Conservation (phyloP, 2,113 vertebrate genomes). For the Asarcornis scutulata region DNA sequence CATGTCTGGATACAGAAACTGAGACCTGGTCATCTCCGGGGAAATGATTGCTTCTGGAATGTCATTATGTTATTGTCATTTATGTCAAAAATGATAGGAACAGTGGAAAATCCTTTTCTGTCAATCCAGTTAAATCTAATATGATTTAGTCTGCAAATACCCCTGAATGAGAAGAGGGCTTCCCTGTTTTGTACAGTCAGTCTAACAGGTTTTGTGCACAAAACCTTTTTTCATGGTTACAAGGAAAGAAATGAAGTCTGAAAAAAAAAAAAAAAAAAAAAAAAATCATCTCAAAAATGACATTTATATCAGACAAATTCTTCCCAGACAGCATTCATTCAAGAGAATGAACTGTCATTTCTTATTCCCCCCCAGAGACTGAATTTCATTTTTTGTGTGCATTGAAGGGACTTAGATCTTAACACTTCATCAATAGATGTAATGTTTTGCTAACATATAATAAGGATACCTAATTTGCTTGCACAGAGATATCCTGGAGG, state of each 20-base stretch:
- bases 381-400: neutral
- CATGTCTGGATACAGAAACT: neutral
- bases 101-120: neutral
- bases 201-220: neutral
- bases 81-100: neutral
- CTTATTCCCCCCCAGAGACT: neutral
- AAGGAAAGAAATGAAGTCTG: neutral
- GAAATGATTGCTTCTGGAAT: neutral
- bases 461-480: conserved; percentile 26
- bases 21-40: neutral
- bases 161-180: neutral
- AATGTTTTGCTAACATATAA: conserved; percentile 4
- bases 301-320: neutral
- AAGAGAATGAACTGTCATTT: neutral
- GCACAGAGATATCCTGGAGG: conserved; percentile 1
- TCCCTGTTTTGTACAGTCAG: neutral
- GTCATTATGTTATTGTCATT: neutral
- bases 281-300: neutral
- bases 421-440: neutral
- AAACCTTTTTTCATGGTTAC: neutral
- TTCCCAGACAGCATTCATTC: conserved; percentile 4
- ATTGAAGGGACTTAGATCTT: neutral
- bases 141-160: neutral
- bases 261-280: too few species aligned
- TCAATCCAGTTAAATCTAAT: neutral